A percentile compares a stretch with the other conserved stretches of the same genome.
Conservation (phyloP, 2,113 vertebrate genomes). For the Xyrauchen texanus region DNA sequence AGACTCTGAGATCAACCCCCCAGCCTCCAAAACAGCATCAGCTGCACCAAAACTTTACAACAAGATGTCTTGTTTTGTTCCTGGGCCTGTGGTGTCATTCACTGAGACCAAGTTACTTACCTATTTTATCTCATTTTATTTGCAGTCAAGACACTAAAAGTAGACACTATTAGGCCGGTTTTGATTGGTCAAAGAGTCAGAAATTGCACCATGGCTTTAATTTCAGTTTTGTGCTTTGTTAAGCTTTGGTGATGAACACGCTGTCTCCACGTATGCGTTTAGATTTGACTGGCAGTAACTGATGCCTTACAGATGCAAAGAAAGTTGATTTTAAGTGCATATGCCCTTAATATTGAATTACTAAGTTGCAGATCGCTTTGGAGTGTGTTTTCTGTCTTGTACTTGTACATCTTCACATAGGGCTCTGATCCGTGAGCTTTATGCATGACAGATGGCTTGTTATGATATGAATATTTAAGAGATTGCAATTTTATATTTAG, state of each 20-base stretch:
- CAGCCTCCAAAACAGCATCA: constrained; percentile 33
- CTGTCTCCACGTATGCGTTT: background rate
- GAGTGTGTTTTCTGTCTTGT: background rate
- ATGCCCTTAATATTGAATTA: background rate
- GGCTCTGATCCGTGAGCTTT: background rate
- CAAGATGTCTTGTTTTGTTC: constrained; percentile 34
- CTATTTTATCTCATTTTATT: constrained; percentile 7
- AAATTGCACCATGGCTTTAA: background rate
- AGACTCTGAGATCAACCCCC: constrained; percentile 38
- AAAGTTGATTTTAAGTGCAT: background rate
- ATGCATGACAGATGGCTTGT: constrained; percentile 40
- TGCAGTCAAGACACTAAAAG: background rate
- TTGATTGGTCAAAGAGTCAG: background rate
- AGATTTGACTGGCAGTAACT: no score
- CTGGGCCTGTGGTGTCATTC: constrained; percentile 19
- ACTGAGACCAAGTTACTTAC: background rate
- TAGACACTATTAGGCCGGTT: background rate
- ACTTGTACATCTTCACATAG: no score
- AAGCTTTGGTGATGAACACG: no score
- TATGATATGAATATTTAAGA: constrained; percentile 40
- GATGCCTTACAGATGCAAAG: background rate
- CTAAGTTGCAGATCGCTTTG: background rate
- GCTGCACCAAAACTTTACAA: constrained; percentile 24
- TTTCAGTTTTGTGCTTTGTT: no score
- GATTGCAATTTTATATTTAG: constrained; percentile 40